Conservation (phyloP, 2,888 invertebrate genomes). For the Gari tellinella region DNA sequence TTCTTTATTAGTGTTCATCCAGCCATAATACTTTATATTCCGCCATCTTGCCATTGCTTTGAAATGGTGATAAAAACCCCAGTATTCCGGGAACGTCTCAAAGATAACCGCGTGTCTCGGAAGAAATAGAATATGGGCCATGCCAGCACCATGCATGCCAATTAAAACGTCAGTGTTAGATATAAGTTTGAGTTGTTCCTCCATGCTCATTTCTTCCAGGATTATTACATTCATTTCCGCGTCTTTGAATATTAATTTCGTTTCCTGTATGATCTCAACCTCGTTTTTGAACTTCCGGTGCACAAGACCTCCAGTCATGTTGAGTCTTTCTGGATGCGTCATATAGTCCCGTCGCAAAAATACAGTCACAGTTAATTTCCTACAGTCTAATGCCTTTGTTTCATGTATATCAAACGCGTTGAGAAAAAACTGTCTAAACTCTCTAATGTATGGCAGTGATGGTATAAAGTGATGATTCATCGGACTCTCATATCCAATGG, state of each 20-base stretch:
- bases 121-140: constrained; percentile 49
- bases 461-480: constrained; percentile 41
- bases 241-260: constrained; percentile 20
- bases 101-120: constrained; percentile 52
- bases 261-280: constrained; percentile 28
- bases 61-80: constrained; percentile 53
- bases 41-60: constrained; percentile 54
- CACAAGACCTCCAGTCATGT: constrained; percentile 31
- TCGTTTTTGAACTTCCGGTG: constrained; percentile 56
- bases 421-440: constrained; percentile 47
- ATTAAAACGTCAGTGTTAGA: constrained; percentile 51
- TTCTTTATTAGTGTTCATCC: constrained; percentile 43
- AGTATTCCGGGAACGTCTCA: constrained; percentile 55
- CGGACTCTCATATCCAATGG: constrained; percentile 60
- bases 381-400: constrained; percentile 35
- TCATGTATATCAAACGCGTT: constrained; percentile 20
- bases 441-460: constrained; percentile 30
- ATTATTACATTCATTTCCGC: constrained; percentile 21
- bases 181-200: constrained; percentile 42
- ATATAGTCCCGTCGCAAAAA: constrained; percentile 52
- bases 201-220: constrained; percentile 47
- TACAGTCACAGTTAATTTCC: constrained; percentile 27
- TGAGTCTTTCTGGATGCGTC: constrained; percentile 46
- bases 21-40: constrained; percentile 46
- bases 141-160: constrained; percentile 62